Base-by-base conservation (phyloP, 2,888 invertebrate genomes). In the Orthosia gothica region DNA sequence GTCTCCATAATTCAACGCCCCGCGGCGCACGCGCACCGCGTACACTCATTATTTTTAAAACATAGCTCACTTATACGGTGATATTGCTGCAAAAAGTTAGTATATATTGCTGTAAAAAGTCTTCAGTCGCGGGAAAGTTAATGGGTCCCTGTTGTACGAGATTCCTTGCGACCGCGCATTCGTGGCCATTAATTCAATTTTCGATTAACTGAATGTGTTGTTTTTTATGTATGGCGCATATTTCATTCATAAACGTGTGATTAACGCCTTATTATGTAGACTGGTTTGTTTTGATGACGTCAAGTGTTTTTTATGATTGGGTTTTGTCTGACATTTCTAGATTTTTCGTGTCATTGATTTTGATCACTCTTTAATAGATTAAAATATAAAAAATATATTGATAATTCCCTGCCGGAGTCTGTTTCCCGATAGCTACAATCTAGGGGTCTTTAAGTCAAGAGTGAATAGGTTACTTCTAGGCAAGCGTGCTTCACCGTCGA, bases 31-130 rank as follows among this genome's bases (percentile, higher is more conserved):
- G 85, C 89, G 88, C 90, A 88, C 87, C 84, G 87, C 82, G 81
- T 73, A 85, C 88, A 86, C 89, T 90, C 92, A 89, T 91, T 94
- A 93, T 93, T 94, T 93, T 92, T 92, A 93, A 93, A 93, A 93
- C 92, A 93, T 91, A 90, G 89, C 91, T 84, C 90, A 88, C 90
- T 92, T 90, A 89, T 92, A 90, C 86, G 89, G 91, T 88, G 88
- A 91, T 93, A 92, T 92, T 91, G 89, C 88, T 84, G 92, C 92
- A 93, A 93, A 94, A 92, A 93, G 90, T 89, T 87, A 74, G 78
- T 88, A 84, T 88, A 87, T 81, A 87, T 85, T 81, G 79, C 59
- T 79, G 83, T 85, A 81, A 82, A 86, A 88, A 86, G 79, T 65
- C 64, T 82, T 76, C 76, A 79, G 75, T 76, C 68, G 73, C 67